These are phyloP conservation scores for Muscicapa adusta DNA, from an alignment of 2,113 vertebrate genomes.

Conservation along the genomic window DNA sequence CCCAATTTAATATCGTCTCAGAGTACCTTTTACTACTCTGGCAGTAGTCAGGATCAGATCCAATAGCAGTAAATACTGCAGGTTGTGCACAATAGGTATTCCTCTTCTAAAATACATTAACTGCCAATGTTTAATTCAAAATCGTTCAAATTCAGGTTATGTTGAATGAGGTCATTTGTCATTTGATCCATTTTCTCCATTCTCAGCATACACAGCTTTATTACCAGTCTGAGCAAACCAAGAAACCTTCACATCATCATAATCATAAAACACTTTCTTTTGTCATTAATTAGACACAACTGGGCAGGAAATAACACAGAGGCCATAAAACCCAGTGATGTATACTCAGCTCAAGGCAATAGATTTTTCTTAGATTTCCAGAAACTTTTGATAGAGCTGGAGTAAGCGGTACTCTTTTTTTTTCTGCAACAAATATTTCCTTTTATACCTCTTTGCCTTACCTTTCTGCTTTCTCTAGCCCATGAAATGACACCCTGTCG, in stretches of 20 bases:
- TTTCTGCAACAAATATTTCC: not conserved
- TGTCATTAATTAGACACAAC: slow-evolving; percentile 63
- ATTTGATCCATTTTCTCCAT: not conserved
- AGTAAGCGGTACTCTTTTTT: not conserved
- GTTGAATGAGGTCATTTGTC: not conserved
- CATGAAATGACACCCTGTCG: not conserved
- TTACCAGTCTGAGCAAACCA: slow-evolving; percentile 11
- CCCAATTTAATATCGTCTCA: not conserved
- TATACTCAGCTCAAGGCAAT: slow-evolving; percentile 11
- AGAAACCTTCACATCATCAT: slow-evolving; percentile 33
- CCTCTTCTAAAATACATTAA: not conserved
- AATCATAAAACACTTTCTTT: slow-evolving; percentile 52
- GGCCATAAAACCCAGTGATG: slow-evolving; percentile 22
- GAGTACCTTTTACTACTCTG: not conserved
- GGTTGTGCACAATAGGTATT: not conserved
- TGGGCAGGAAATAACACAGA: slow-evolving; percentile 29
- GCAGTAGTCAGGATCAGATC: not conserved
- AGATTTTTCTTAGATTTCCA: not conserved
- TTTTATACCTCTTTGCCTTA: not conserved
- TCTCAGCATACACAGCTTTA: slow-evolving; percentile 26
- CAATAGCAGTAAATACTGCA: not conserved
- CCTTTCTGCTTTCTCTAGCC: not conserved
- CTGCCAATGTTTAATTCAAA: slow-evolving; percentile 22
- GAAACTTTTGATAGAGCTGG: not conserved
- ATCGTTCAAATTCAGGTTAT: not conserved